Base-by-base conservation (phyloP, 2,797 vertebrate species). In the Etheostoma perlongum region DNA sequence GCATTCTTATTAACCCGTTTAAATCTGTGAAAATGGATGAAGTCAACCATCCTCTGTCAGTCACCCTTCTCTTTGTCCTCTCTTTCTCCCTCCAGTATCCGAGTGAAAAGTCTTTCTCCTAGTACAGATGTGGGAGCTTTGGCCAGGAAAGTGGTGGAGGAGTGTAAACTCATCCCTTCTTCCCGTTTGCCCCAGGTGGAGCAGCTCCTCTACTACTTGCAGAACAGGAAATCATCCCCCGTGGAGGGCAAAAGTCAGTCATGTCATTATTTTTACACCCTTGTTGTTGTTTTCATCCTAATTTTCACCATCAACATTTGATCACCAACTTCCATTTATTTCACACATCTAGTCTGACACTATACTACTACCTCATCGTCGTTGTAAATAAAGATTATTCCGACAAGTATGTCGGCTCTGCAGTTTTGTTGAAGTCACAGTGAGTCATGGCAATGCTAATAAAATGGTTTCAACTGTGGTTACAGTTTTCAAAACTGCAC, bases 131-230 rank as follows among this genome's bases (percentile, higher is more conserved):
- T 98, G 75, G 94, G 93, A 49, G 97, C 97, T 42, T 89, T 99
- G 93, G 97, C 98, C 62, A 95, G 95, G 53, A 99, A 99, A 82
- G 97, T 99, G 75, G 96, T 99, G 83, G 98, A 99, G 73, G 98
- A 99, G 85, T 99, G 98, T 90, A 97, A 96, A 63, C 96, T 99
- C 72, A 98, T 99, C 87, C 97, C 97, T 65, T 86, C 96, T 1
- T 97, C 97, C 47, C 97, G 96, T 82, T 88, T 99, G 55, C 94
- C 92, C 0, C 97, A 99, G 59, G 98, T 99, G 72, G 97, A 99
- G 78, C 98, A 99, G 85, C 94, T 99, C 18, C 94, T 99, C 33
- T 98, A 96, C 80, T 99, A 99, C 65, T 91, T 99, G 19, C 98
- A 98, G 93, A 99, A 97, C 83, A 96, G 98, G 83, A 97, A 97